A percentile compares a stretch with the other conserved stretches of the same genome.
phyloP scores from a whole-genome alignment of 2,888 invertebrate species.

The Cerastis rubricosa region DNA sequence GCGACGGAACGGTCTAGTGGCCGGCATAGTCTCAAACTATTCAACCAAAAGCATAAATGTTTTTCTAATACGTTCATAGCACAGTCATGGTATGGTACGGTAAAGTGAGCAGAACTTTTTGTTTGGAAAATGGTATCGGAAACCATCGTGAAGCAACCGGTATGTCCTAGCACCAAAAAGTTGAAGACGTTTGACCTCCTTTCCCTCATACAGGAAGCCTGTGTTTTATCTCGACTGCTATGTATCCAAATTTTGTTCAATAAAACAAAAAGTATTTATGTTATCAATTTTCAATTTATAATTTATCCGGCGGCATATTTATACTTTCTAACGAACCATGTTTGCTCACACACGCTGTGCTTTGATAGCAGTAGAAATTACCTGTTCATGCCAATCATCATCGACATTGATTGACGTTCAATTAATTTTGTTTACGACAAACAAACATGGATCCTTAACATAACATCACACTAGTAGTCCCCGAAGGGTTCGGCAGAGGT shows the following conservation, averaged over 20 bases:
- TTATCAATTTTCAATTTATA: neutral
- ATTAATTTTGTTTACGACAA: constrained; percentile 42
- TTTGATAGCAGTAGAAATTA: neutral
- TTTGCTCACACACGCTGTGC: neutral
- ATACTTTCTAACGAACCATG: neutral
- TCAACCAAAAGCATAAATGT: no score
- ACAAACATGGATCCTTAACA: neutral
- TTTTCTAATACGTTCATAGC: no score
- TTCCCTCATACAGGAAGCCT: neutral
- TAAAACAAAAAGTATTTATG: neutral
- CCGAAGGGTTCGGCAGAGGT: neutral
- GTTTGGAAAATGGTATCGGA: no score
- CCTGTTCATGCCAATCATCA: constrained; percentile 16
- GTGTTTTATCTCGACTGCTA: neutral
- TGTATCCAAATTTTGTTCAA: neutral
- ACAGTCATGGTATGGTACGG: no score
- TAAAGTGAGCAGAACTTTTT: no score
- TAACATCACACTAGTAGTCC: neutral
- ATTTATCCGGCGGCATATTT: neutral
- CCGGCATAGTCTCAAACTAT: no score
- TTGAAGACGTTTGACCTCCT: no score
- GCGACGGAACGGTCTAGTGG: no score
- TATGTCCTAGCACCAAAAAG: no score
- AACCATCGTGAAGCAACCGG: no score
- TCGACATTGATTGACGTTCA: constrained; percentile 34